Conservation (phyloP, 1,140 invertebrate genomes). For the Fragariocoptes setiger region DNA sequence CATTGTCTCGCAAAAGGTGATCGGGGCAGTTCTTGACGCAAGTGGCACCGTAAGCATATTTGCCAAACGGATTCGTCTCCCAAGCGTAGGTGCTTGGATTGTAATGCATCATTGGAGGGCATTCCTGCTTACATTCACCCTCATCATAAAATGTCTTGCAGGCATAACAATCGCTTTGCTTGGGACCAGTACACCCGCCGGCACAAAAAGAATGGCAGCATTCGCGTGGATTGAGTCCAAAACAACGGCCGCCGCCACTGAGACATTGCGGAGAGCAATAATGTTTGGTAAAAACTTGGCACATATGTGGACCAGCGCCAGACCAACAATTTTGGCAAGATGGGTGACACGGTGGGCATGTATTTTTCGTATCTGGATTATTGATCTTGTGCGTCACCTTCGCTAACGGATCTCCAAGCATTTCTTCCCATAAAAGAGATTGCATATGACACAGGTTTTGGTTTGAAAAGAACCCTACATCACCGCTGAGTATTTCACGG, state of each 20-base stretch:
- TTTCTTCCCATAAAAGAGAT: slow-evolving; percentile 78
- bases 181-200: slow-evolving; percentile 68
- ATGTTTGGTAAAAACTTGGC: slow-evolving; percentile 74
- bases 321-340: slow-evolving; percentile 51
- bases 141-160: slow-evolving; percentile 85
- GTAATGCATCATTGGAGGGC: slow-evolving; percentile 69
- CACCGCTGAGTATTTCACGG: slow-evolving; percentile 54
- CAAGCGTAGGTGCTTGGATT: slow-evolving; percentile 61
- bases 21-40: slow-evolving; percentile 77
- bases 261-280: slow-evolving; percentile 74
- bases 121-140: slow-evolving; percentile 72
- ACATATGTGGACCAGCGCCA: slow-evolving; percentile 50
- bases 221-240: slow-evolving; percentile 56
- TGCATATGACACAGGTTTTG: slow-evolving; percentile 81
- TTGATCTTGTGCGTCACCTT: neutral
- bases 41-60: slow-evolving; percentile 78
- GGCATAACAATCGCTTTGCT: slow-evolving; percentile 62
- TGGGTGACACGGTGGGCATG: slow-evolving; percentile 32
- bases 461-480: slow-evolving; percentile 70
- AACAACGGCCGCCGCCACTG: slow-evolving; percentile 67
- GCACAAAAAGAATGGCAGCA: slow-evolving; percentile 90
- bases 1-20: slow-evolving; percentile 61
- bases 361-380: neutral
- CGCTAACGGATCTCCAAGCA: slow-evolving; percentile 33
- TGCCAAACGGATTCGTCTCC: slow-evolving; percentile 68